Evolutionary conservation across 1,140 invertebrate species (phyloP), one percentile per base, ranked within the genome.

Genomic region (Cydia splendana): DNA sequence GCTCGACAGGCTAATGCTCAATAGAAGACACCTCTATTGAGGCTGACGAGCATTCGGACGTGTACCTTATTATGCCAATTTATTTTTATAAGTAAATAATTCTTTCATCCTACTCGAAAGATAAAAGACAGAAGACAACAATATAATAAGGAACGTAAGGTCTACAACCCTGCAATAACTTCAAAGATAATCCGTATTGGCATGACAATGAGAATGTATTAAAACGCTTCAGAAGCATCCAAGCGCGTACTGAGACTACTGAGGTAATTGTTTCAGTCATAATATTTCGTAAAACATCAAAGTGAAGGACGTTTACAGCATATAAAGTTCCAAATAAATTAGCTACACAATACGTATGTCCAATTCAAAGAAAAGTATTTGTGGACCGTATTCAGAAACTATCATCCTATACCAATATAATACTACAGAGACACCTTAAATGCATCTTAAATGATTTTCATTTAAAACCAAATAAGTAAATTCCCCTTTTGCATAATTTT

Each of bases 321-420:
- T 42, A 18, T 71, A 71, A 71, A 71, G 30, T 20, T 71, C 67
- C n/a, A 71, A 71, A 34, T 71, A 42, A 71, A 71, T 71, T 71
- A 71, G 67, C 67, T 38, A 42, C 67, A 71, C 34, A 71, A 10
- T 71, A 69, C 30, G 65, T 34, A 15, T 4, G 9, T 71, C 18
- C 34, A 42, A 71, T 71, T 71, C 6, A n/a, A 38, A 42, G 18
- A 45, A 30, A 42, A 71, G 34, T 69, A 20, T 69, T 13, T 65
- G 24, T 34, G 5, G n/a, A 57, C n/a, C 9, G 9, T 62, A 62
- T 62, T 62, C 20, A 62, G 57, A 62, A 9, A 24, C 3, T 18
- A 18, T 7, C 18, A 53, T n/a, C 15, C 15, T 18, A n/a, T n/a
- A 18, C 15, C 53, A 57, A 15, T 57, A 4, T 0, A 34, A 18